Percentiles rank a stretch among this genome's conserved stretches.
Evolutionary conservation across 2,797 vertebrate genomes (phyloP).

Genomic region (Neoniphon sammara): DNA sequence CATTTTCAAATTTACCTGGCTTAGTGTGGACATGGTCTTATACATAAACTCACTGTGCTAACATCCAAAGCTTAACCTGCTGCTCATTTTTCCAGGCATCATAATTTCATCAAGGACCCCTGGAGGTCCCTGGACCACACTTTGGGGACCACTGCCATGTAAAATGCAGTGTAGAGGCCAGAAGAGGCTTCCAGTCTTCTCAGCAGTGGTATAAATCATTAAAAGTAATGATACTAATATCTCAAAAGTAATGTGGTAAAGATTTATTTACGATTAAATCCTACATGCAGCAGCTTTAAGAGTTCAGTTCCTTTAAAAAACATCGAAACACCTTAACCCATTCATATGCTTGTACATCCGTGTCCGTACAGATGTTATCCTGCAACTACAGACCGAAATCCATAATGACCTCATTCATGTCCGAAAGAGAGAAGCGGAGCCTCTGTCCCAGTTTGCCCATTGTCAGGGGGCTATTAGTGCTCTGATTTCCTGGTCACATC

Average conservation of each 20-base stretch:
- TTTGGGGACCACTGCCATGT: too few species aligned
- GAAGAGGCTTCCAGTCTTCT: background rate
- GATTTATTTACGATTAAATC: too few species aligned
- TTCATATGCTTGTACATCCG: background rate
- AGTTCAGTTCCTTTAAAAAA: background rate
- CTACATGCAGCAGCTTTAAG: too few species aligned
- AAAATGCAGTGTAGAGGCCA: background rate
- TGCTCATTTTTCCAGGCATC: too few species aligned
- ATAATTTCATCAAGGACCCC: too few species aligned
- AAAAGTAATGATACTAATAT: too few species aligned
- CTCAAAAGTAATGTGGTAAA: too few species aligned
- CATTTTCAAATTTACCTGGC: too few species aligned
- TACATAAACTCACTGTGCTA: too few species aligned
- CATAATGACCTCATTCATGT: constrained; percentile 72
- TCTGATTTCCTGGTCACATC: constrained; percentile 73
- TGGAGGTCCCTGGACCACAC: too few species aligned
- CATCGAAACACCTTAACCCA: background rate
- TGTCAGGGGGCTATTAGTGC: constrained; percentile 61
- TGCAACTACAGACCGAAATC: constrained; percentile 46
- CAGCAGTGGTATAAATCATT: background rate
- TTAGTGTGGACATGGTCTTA: too few species aligned
- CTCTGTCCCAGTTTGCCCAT: constrained; percentile 57
- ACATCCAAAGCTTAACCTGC: too few species aligned
- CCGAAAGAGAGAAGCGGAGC: constrained; percentile 44
- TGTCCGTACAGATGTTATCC: constrained; percentile 65